Conservation (phyloP, 2,888 invertebrate species). For the Halictus quadricinctus region DNA sequence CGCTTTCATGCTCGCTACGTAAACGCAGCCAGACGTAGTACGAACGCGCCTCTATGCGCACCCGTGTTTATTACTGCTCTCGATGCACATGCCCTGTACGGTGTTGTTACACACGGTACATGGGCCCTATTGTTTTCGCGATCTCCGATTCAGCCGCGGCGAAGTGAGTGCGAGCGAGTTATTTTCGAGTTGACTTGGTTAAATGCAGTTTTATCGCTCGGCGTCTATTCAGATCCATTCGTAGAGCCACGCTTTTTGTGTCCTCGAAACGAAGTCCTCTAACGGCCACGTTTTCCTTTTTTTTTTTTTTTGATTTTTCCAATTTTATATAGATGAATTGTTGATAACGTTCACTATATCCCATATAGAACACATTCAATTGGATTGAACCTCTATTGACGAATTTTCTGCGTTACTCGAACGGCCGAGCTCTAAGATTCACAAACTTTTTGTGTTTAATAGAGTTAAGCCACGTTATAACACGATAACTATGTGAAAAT, state of each 20-base stretch:
- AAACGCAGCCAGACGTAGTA: constrained; percentile 38
- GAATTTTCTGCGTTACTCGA: background rate
- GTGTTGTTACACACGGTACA: constrained; percentile 43
- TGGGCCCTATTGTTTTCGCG: constrained; percentile 29
- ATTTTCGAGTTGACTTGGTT: constrained; percentile 14
- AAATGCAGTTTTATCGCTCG: constrained; percentile 13
- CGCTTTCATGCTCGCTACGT: constrained; percentile 59
- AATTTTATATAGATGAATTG: background rate
- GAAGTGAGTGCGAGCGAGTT: constrained; percentile 5
- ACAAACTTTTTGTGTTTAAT: background rate
- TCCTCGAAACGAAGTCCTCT: background rate
- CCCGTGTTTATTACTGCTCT: constrained; percentile 52
- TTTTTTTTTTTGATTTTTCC: too few species aligned
- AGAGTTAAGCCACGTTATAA: background rate
- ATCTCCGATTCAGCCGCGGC: constrained; percentile 15
- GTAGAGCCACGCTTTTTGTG: background rate
- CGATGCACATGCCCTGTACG: constrained; percentile 23
- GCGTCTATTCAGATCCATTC: constrained; percentile 8
- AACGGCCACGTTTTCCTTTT: background rate
- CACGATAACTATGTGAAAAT: background rate
- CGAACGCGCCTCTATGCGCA: constrained; percentile 25
- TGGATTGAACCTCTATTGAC: background rate
- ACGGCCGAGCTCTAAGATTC: background rate
- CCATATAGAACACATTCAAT: background rate
- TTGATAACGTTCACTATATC: background rate